Evolutionary conservation across 2,888 invertebrate species (phyloP).

Genomic region (Limnephilus rhombicus): DNA sequence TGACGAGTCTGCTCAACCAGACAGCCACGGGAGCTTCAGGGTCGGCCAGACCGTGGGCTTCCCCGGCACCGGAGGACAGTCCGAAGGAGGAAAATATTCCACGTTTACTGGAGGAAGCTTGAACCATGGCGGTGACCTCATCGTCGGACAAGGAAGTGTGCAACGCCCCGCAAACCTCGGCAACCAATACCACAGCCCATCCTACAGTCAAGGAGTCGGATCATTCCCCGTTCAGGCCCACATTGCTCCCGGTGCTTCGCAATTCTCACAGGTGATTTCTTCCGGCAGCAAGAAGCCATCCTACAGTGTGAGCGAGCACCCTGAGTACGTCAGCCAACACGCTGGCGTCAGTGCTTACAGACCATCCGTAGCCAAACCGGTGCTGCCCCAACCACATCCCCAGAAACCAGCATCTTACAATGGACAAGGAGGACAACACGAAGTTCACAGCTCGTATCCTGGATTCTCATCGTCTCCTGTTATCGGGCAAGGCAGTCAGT

Average conservation of each 20-base stretch:
- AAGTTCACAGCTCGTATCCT: slow-evolving; percentile 13
- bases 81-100: slow-evolving; percentile 39
- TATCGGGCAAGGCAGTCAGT: neutral
- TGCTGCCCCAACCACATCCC: neutral
- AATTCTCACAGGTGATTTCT: slow-evolving; percentile 49
- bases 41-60: slow-evolving; percentile 8
- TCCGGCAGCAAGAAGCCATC: slow-evolving; percentile 42
- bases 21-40: slow-evolving; percentile 50
- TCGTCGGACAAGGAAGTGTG: slow-evolving; percentile 62
- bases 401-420: slow-evolving; percentile 7
- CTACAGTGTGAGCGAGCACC: slow-evolving; percentile 42
- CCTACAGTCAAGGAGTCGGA: slow-evolving; percentile 26
- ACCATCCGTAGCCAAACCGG: slow-evolving; percentile 19
- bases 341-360: slow-evolving; percentile 20
- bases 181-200: slow-evolving; percentile 28
- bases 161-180: slow-evolving; percentile 57
- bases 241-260: slow-evolving; percentile 43
- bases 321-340: slow-evolving; percentile 20
- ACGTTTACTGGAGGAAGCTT: slow-evolving; percentile 33
- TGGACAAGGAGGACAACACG: slow-evolving; percentile 6
- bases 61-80: slow-evolving; percentile 26
- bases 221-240: slow-evolving; percentile 51
- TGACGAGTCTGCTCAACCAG: slow-evolving; percentile 12
- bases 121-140: slow-evolving; percentile 54
- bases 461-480: neutral